Percentiles rank a stretch among this genome's conserved stretches.
Conservation (phyloP, 2,888 invertebrate genomes). For the Lithophane leautieri region DNA sequence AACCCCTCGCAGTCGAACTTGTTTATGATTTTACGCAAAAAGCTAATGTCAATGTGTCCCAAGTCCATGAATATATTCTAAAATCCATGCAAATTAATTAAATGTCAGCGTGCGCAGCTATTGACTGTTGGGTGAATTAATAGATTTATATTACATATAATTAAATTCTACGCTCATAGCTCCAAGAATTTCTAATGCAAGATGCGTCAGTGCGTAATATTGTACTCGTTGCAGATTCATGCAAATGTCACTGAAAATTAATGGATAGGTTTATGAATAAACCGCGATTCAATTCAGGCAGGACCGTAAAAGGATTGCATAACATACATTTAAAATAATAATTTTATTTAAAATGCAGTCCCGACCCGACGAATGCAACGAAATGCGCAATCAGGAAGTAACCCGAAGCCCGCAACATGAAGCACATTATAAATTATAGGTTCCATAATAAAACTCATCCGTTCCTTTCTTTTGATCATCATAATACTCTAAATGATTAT, state of each 20-base stretch:
- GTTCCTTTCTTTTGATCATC: slow-evolving; percentile 79
- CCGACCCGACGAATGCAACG: slow-evolving; percentile 49
- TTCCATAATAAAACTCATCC: slow-evolving; percentile 79
- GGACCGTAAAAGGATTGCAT: background rate
- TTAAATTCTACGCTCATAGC: slow-evolving; percentile 52
- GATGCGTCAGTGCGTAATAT: slow-evolving; percentile 22
- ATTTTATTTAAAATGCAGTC: slow-evolving; percentile 24
- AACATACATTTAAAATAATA: background rate
- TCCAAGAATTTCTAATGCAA: slow-evolving; percentile 37
- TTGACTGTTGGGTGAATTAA: slow-evolving; percentile 27
- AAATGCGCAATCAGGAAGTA: slow-evolving; percentile 77
- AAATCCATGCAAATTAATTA: slow-evolving; percentile 36
- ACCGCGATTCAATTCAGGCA: background rate
- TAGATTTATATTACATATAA: slow-evolving; percentile 49
- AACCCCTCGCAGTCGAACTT: slow-evolving; percentile 56
- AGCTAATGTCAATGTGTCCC: slow-evolving; percentile 36
- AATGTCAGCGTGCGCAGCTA: slow-evolving; percentile 39
- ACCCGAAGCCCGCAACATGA: slow-evolving; percentile 72
- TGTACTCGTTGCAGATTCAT: slow-evolving; percentile 29
- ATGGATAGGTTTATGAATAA: background rate
- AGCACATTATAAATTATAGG: slow-evolving; percentile 75
- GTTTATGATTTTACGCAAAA: slow-evolving; percentile 55
- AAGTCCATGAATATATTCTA: slow-evolving; percentile 50
- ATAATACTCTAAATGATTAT: slow-evolving; percentile 47
- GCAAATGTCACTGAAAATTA: slow-evolving; percentile 3